These are phyloP conservation scores for Synergus itoensis DNA, from an alignment of 2,888 invertebrate genomes.

Conservation along the genomic window DNA sequence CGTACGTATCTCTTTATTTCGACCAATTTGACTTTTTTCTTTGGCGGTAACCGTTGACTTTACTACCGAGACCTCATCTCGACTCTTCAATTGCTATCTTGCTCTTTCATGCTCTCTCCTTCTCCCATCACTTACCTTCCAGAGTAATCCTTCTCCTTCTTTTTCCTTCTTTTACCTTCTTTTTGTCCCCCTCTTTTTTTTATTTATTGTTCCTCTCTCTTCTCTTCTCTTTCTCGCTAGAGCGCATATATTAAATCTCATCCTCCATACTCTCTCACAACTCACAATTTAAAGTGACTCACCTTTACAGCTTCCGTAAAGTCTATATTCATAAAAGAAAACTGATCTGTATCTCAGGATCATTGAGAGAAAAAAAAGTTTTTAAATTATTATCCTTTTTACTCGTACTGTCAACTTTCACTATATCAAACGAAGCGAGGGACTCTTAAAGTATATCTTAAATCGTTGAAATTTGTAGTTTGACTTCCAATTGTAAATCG, in stretches of 20 bases:
- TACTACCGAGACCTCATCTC: slow-evolving; percentile 66
- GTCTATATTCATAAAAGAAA: not conserved
- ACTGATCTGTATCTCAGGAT: not conserved
- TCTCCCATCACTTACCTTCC: slow-evolving; percentile 54
- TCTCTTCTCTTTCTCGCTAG: slow-evolving; percentile 41
- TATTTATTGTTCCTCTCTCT: slow-evolving; percentile 14
- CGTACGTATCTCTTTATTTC: slow-evolving; percentile 70
- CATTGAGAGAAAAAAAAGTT: not conserved
- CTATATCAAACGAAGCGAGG: no score
- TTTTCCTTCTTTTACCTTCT: slow-evolving; percentile 35
- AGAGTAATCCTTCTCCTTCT: slow-evolving; percentile 43
- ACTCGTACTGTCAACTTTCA: no score
- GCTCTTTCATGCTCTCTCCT: slow-evolving; percentile 47
- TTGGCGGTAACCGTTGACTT: slow-evolving; percentile 69
- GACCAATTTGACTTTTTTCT: slow-evolving; percentile 71
- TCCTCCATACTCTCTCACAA: slow-evolving; percentile 54
- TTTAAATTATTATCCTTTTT: not conserved
- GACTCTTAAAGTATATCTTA: no score
- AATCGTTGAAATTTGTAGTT: no score
- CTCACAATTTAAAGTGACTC: slow-evolving; percentile 13
- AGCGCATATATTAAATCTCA: slow-evolving; percentile 61
- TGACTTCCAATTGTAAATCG: no score
- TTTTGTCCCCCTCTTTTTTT: slow-evolving; percentile 32
- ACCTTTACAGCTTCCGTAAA: slow-evolving; percentile 21
- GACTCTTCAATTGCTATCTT: slow-evolving; percentile 45